Base-by-base conservation (phyloP, 2,113 vertebrate species). In the Furnarius figulus region DNA sequence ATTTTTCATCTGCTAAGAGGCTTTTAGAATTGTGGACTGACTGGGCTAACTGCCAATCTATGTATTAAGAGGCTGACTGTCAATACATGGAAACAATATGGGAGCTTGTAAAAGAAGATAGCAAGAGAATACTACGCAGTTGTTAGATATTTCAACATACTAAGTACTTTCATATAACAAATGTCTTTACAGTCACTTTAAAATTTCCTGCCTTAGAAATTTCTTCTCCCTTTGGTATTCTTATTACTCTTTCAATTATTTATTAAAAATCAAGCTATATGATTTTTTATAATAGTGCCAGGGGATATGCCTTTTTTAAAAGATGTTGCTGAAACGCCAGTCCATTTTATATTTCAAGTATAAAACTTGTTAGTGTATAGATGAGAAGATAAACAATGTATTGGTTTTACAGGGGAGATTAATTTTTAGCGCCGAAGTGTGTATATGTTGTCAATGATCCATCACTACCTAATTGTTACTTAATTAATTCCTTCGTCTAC, bases 401-500 rank as follows among this genome's bases (percentile, higher is more conserved):
- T 93, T 95, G 71, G 78, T 75, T 95, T 95, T 96, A 74, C 67
- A 95, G 61, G 71, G 85, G 53, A 93, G 68, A 97, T 96, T 97
- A 97, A 97, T 98, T 96, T 90, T 97, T 87, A 93, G 49, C 50
- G 90, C 55, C 75, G 35, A 71, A 92, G 62, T 95, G 84, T 96
- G 78, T 96, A 88, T 96, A 72, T 91, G 74, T 95, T 96, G 85
- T 96, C 96, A 97, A 91, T 97, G 96, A 96, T 96, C 96, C 96
- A 95, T 96, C 96, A 61, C 94, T 96, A 81, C 62, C 33, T 97
- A 97, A 97, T 96, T 97, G 94, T 95, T 95, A 79, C 63, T 95
- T 97, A 97, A 97, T 97, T 96, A 97, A 96, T 97, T 97, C 84
- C 85, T 97, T 95, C 94, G 92, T 93, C 93, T 95, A 85, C 87